Percentiles rank a stretch among this genome's conserved stretches.
Conservation (phyloP, 1,140 invertebrate genomes). For the Caenorhabditis remanei region DNA sequence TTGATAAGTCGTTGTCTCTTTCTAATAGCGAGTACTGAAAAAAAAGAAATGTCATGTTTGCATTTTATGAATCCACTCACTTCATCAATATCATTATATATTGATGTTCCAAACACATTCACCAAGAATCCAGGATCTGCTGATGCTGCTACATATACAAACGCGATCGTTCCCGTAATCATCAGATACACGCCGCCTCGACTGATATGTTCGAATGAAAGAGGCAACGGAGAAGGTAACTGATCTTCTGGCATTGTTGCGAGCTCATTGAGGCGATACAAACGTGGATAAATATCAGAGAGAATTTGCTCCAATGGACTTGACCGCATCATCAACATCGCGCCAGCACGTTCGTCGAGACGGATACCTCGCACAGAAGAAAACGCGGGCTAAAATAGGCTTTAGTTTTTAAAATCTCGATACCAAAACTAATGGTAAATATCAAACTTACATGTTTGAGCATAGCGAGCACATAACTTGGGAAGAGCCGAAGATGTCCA, state of each 20-base stretch:
- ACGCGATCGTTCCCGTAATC: slow-evolving; percentile 88
- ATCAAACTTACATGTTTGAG: slow-evolving; percentile 87
- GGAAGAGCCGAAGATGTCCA: slow-evolving; percentile 84
- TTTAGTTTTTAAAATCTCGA: too few relatives aligned
- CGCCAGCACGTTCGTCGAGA: slow-evolving; percentile 91
- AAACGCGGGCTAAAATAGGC: slow-evolving; percentile 68
- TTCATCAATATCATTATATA: slow-evolving; percentile 59
- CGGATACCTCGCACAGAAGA: slow-evolving; percentile 84
- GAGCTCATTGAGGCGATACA: slow-evolving; percentile 88
- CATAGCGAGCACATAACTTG: slow-evolving; percentile 90
- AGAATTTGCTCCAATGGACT: slow-evolving; percentile 87
- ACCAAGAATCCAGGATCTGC: slow-evolving; percentile 81
- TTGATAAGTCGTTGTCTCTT: slow-evolving; percentile 34
- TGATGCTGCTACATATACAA: slow-evolving; percentile 88
- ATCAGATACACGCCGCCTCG: slow-evolving; percentile 90
- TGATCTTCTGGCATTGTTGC: slow-evolving; percentile 78
- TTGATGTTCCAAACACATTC: slow-evolving; percentile 55
- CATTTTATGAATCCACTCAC: background rate
- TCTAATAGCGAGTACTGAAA: slow-evolving; percentile 48
- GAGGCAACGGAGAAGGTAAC: slow-evolving; percentile 80
- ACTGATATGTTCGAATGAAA: slow-evolving; percentile 85
- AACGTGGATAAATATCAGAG: slow-evolving; percentile 89
- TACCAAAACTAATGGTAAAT: slow-evolving; percentile 45
- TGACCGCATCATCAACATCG: slow-evolving; percentile 93
- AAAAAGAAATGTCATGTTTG: background rate